Evolutionary conservation across 2,797 vertebrate species (phyloP), one percentile per base, ranked within the genome.

Genomic region (Ptychobarbus kaznakovi): DNA sequence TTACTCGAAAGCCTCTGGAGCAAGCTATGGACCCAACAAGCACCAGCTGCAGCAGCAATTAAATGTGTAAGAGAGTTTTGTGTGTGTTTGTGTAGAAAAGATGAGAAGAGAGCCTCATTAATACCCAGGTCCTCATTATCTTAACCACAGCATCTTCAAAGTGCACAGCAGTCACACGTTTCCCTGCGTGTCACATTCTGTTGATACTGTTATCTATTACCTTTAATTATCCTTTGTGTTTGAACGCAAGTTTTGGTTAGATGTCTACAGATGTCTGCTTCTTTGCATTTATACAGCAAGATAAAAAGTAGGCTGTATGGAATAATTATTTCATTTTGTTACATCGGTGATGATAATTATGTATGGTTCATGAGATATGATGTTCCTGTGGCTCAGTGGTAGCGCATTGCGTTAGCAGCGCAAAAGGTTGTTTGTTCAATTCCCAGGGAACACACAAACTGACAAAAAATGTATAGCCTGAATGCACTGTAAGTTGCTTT

Each of bases 31-130:
- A 86, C 84, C 81, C 86, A 63, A 92, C 89, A 89, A 86, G 75
- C 90, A 92, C 87, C 74, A 90, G 89, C 90, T 89, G 92, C 91
- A 87, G 86, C 87, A 86, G 87, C 89, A 91, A 91, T 92, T 93
- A 92, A 90, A 93, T 90, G 88, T 61, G 68, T 89, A 83, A 81
- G 86, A 84, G 53, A 73, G 63, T 73, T 25, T 9, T 63, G 56
- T 75, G 16, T 83, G 82, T 51, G 80, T 51, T 44, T 90, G 87
- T 91, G 88, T 82, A 61, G 61, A 75, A 82, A 58, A 68, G 79
- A 80, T 86, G 70, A 83, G 79, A 84, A 86, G 87, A 87, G 81
- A 65, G 84, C 32, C 82, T 58, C 85, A 91, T 93, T 87, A 91
- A 89, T 77, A 8, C 76, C 86, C 88, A 86, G 83, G 58, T 80